Evolutionary conservation across 2,113 vertebrate genomes (phyloP), one percentile per base, ranked within the genome.

Genomic region (Phainopepla nitens): DNA sequence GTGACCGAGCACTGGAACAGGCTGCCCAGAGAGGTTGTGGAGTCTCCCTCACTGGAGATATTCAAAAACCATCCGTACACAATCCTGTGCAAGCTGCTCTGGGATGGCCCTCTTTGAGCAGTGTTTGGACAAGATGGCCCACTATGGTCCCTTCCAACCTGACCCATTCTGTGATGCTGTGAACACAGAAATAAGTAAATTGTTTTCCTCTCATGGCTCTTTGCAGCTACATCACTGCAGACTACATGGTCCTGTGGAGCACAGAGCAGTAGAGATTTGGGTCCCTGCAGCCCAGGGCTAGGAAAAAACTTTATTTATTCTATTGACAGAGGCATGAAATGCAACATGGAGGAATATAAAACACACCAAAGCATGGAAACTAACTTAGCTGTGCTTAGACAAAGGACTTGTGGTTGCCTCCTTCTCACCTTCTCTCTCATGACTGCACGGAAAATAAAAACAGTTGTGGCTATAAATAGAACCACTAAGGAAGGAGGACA

Each of bases 391-490:
- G 31, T 54, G 20, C 57, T 82, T 49, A 91, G 60, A 92, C 89
- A 94, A 85, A 94, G 39, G 83, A 77, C 47, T 77, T 53, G 39
- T 1, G 5, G 45, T 88, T 82, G 25, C 23, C 88, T 95, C 54
- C 41, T 89, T 88, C 82, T 90, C 71, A 92, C 94, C 77, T 88
- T 72, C 22, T 76, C 36, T 87, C 56, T 92, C 78, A 91, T 11
- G 61, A 82, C 53, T 87, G 50, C 82, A 77, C 28, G 35, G 78
- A 86, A 92, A 90, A 94, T 82, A 93, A 91, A 91, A 91, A 70
- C 71, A 89, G 64, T 70, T 6, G 4, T 50, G 86, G 45, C 87
- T 94, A 96, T 97, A 96, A 95, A 97, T 93, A 96, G 91, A 87
- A 28, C 31, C 6, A 6, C 86, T 6, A 7, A 85, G 39, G 69